Percentiles rank a stretch among this genome's conserved stretches.
Conservation (phyloP, 1,140 invertebrate genomes). For the Anagrus nilaparvatae region DNA sequence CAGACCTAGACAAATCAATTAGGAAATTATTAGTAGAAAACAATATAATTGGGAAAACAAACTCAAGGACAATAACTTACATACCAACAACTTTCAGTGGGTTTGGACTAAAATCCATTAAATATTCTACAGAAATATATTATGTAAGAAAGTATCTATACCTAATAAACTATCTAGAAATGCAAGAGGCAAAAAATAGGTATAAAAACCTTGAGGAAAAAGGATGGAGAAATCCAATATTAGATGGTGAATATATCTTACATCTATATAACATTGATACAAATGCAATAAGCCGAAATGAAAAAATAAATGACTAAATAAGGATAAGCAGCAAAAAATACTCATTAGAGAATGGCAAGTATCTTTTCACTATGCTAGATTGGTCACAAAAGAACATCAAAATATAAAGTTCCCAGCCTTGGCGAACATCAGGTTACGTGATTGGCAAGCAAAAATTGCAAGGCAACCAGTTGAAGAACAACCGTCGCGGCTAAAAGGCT, state of each 20-base stretch:
- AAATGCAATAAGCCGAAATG: background rate
- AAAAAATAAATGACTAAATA: background rate
- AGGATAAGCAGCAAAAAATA: background rate
- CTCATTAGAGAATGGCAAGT: background rate
- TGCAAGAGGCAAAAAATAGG: background rate
- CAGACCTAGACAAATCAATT: conserved; percentile 1
- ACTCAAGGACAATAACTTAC: background rate
- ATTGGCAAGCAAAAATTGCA: background rate
- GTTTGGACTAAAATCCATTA: background rate
- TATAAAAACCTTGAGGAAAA: background rate
- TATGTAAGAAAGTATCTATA: background rate
- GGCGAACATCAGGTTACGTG: background rate
- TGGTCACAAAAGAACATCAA: background rate
- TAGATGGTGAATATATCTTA: background rate
- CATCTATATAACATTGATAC: background rate
- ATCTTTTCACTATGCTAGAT: background rate
- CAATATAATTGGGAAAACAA: background rate
- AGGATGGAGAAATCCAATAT: background rate
- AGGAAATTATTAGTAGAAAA: background rate
- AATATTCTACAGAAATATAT: background rate
- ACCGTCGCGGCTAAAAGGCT: background rate
- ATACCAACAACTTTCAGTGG: background rate
- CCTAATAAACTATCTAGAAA: background rate
- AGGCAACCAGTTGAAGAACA: background rate
- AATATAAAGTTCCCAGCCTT: background rate